Base-by-base conservation (phyloP, 2,797 vertebrate genomes). In the Sebastiscus tertius region DNA sequence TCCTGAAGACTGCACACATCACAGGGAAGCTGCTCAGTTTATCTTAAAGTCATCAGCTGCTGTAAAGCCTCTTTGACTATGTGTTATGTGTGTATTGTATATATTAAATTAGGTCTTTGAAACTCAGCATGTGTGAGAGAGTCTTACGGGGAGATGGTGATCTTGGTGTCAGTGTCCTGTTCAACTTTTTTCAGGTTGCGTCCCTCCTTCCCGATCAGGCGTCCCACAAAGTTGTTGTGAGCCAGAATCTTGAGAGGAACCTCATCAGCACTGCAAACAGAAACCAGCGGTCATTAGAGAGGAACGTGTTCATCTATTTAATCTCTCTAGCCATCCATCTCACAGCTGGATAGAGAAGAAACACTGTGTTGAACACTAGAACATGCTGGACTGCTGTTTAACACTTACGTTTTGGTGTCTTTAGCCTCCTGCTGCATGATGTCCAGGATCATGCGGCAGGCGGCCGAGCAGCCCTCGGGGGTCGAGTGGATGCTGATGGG, bases 371-470 rank as follows among this genome's bases (percentile, higher is more conserved):
- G 29, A 31, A 10, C 18, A n/a, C 22, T 12, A n/a, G 31, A 2
- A 61, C 20, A n/a, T 33, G 29, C 29, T 61, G 29, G 46, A 20
- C 18, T 49, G 46, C 46, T 49, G 46, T 18, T 49, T 3, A 49
- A 20, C 16, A 49, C 46, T 4, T 68, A 99, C 98, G 97, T 97
- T 94, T 99, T 99, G 87, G 97, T 99, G 94, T 99, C 98, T 93
- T 98, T 98, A 4, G 98, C 98, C 88, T 99, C 98, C 93, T 99
- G 98, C 36, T 98, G 97, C 98, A 99, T 99, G 90, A 99, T 98
- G 87, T 99, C 98, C 90, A 99, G 87, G 90, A 99, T 99, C 97
- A 99, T 98, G 75, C 96, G 96, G 86, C 98, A 99, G 31, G 98
- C 98, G 0, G 97, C 92, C 0, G 97, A 99, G 91, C 98, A 98